A percentile compares a stretch with the other conserved stretches of the same genome.
These are phyloP conservation scores for Clarias batrachus DNA, from an alignment of 2,113 vertebrate genomes.

Conservation along the genomic window DNA sequence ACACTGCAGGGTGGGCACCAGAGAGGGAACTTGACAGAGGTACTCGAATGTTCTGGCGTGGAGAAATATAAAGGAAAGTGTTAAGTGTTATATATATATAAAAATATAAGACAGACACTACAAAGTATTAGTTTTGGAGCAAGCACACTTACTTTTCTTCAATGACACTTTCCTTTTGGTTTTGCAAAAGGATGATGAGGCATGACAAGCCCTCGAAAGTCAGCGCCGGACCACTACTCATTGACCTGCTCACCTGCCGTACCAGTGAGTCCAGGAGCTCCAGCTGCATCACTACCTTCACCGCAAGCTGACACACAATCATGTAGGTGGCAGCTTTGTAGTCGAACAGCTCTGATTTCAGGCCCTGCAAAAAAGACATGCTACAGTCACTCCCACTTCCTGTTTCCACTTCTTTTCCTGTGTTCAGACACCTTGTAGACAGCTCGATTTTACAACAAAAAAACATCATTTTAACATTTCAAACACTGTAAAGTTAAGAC, in stretches of 20 bases:
- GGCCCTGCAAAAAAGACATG: conserved; percentile 74
- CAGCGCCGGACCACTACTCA: conserved; percentile 74
- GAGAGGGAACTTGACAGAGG: conserved; percentile 72
- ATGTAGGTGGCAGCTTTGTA: conserved; percentile 91
- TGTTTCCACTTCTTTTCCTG: not conserved
- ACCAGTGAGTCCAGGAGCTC: conserved; percentile 79
- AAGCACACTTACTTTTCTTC: conserved; percentile 78
- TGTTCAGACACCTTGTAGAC: not conserved
- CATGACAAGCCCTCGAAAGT: conserved; percentile 82
- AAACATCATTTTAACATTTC: too few species aligned
- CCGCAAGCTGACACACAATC: conserved; percentile 88
- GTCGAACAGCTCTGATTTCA: conserved; percentile 85
- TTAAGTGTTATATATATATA: not conserved
- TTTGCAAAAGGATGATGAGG: conserved; percentile 87
- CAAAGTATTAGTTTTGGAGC: not conserved
- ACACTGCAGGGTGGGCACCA: conserved; percentile 73
- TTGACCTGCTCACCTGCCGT: conserved; percentile 78
- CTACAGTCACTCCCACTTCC: not conserved
- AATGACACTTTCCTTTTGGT: conserved; percentile 78
- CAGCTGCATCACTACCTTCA: conserved; percentile 83
- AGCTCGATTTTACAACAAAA: too few species aligned
- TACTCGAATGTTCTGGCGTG: conserved; percentile 73
- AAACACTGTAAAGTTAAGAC: too few species aligned
- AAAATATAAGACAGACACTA: too few species aligned
- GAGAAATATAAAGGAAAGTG: not conserved